phyloP scores from a whole-genome alignment of 2,113 vertebrate genomes.

The Ivindomyrus marchei region DNA sequence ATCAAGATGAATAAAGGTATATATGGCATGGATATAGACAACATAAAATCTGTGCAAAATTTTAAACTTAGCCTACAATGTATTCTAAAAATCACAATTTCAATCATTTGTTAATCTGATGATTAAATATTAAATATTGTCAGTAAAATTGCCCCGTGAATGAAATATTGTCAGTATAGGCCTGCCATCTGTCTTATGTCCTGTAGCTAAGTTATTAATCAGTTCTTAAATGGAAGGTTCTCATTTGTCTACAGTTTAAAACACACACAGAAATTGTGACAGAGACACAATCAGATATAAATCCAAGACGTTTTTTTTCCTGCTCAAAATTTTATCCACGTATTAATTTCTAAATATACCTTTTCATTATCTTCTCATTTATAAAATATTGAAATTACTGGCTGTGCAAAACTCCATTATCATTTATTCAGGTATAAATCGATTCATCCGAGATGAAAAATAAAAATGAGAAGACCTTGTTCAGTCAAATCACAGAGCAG shows the following conservation, averaged over 20 bases:
- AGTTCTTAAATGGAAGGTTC: not conserved
- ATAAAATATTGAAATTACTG: constrained; percentile 5
- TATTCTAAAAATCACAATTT: not conserved
- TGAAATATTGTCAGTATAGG: not conserved
- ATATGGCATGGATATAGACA: not conserved
- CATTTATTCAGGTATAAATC: constrained; percentile 19
- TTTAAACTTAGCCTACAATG: not conserved
- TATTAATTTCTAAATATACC: not conserved
- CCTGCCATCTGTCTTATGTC: not conserved
- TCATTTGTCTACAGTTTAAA: not conserved
- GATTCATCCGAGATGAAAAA: not conserved
- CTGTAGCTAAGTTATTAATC: not conserved
- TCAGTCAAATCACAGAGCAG: not conserved
- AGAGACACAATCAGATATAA: not conserved
- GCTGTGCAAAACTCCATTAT: constrained; percentile 15
- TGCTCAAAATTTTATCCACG: not conserved
- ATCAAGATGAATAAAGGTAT: not conserved
- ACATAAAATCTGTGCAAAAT: not conserved
- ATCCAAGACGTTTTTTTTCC: not conserved
- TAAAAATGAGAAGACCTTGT: not conserved
- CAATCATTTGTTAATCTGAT: not conserved
- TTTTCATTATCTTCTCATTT: not conserved
- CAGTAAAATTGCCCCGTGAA: not conserved
- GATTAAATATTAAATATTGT: not conserved
- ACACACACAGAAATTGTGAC: not conserved